Base-by-base conservation (phyloP, 2,888 invertebrate species). In the Apoderus coryli region DNA sequence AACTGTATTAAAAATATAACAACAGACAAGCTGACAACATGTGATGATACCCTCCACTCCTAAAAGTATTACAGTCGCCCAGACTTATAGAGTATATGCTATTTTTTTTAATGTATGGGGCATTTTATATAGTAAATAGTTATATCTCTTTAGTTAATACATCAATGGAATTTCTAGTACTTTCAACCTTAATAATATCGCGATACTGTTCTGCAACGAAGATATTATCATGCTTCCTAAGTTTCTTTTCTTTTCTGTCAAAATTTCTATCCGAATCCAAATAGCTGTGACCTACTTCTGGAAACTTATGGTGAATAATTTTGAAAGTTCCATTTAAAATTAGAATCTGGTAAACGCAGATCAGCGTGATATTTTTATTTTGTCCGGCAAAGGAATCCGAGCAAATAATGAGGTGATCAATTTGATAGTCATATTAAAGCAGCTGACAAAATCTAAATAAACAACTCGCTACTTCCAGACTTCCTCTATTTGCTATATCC, bases 251-350 rank as follows among this genome's bases (percentile, higher is more conserved):
- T n/a, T n/a, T n/a, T n/a, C n/a, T n/a, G n/a, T n/a, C n/a, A n/a
- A n/a, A n/a, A 26, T 52, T 45, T 34, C 48, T 16, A 32, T 52
- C 49, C 12, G 46, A 48, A 37, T 52, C 50, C 22, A 52, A 34
- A 39, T 48, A 51, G 22, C 16, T 14, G 22, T 35, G 35, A 2
- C 35, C 35, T 10, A 35, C 32, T 14, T 35, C 32, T 5, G 35
- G 32, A 32, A 32, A 35, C 11, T 29, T 35, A 13, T 35, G 32
- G 11, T 32, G 32, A 25, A 35, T 27, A 6, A 22, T 12, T 12
- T 22, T 15, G 10, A 32, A 29, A 11, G 22, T 9, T 10, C 23
- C 16, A 14, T 29, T 30, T 1, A 29, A 10, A 22, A 32, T 22
- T 15, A 35, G 10, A 16, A 27, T 22, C 16, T 35, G 35, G 22